Conservation (phyloP, 2,113 vertebrate genomes). For the Pyrgilauda ruficollis region DNA sequence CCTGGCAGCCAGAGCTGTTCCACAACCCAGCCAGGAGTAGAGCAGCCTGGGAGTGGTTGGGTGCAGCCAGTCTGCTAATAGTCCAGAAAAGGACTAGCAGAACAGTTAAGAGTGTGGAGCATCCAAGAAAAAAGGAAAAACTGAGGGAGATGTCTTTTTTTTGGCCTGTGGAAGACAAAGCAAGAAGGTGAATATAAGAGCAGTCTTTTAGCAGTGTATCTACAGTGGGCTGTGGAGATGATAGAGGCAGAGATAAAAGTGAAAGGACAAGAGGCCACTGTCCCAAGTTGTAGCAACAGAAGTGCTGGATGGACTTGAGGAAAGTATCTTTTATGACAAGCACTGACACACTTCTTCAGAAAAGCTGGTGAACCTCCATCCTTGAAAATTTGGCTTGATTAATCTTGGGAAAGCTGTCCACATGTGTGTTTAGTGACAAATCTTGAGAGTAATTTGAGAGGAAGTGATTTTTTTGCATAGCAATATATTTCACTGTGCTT, state of each 20-base stretch:
- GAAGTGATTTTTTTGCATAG: not conserved
- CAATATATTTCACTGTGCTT: not conserved
- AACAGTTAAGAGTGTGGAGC: not conserved
- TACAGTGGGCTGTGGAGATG: not conserved
- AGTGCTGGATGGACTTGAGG: not conserved
- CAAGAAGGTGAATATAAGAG: not conserved
- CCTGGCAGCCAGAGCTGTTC: not conserved
- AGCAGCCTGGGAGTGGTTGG: not conserved
- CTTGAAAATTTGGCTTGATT: not conserved
- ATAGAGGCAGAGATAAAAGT: not conserved
- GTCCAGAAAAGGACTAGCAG: not conserved
- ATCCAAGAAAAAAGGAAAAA: not conserved
- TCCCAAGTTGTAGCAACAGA: not conserved
- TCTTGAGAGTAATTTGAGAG: not conserved
- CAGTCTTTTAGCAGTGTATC: not conserved
- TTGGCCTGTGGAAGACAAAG: not conserved
- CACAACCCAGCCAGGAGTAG: not conserved
- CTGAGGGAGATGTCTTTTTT: not conserved
- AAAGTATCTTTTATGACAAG: not conserved
- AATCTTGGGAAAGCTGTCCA: not conserved
- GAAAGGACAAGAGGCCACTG: not conserved
- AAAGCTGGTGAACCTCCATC: not conserved
- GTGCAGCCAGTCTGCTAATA: not conserved
- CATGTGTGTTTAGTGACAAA: fast-evolving
- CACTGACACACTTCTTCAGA: not conserved